phyloP scores from a whole-genome alignment of 2,888 invertebrate species.

The Papilio protenor region DNA sequence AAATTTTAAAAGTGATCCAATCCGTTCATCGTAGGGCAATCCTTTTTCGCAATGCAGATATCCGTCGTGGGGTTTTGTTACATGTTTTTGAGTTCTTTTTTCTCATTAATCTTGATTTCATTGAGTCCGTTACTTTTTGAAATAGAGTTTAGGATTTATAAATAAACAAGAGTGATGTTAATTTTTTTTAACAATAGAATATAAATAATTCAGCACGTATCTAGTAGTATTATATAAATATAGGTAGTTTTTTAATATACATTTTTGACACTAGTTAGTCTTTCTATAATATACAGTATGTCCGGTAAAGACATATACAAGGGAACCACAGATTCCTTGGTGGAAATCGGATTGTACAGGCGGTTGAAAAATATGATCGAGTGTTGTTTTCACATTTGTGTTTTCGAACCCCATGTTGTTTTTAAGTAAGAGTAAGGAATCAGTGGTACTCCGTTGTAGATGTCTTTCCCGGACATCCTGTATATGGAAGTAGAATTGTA shows the following conservation, averaged over 20 bases:
- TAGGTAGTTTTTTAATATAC: slow-evolving; percentile 10
- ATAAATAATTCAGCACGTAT: slow-evolving; percentile 37
- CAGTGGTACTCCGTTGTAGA: too few relatives aligned
- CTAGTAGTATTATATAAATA: slow-evolving; percentile 4
- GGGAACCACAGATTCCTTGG: too few relatives aligned
- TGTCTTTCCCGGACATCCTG: too few relatives aligned
- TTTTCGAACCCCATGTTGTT: too few relatives aligned
- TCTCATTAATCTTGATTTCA: slow-evolving; percentile 2
- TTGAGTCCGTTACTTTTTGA: slow-evolving; percentile 25
- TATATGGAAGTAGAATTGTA: neutral
- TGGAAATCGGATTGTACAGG: too few relatives aligned
- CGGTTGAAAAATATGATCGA: too few relatives aligned
- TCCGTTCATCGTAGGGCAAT: neutral
- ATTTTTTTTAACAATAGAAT: slow-evolving; percentile 27
- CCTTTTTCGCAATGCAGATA: neutral
- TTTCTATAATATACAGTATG: neutral
- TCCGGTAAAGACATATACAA: too few relatives aligned
- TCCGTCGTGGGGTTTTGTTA: neutral
- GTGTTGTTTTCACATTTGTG: too few relatives aligned
- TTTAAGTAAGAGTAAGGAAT: too few relatives aligned
- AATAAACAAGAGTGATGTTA: slow-evolving; percentile 7
- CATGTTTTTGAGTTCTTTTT: neutral
- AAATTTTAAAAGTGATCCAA: neutral
- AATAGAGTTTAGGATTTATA: neutral
- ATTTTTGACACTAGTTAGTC: slow-evolving; percentile 1